Base-by-base conservation (phyloP, 1,140 invertebrate species). In the Drosophila tristis region DNA sequence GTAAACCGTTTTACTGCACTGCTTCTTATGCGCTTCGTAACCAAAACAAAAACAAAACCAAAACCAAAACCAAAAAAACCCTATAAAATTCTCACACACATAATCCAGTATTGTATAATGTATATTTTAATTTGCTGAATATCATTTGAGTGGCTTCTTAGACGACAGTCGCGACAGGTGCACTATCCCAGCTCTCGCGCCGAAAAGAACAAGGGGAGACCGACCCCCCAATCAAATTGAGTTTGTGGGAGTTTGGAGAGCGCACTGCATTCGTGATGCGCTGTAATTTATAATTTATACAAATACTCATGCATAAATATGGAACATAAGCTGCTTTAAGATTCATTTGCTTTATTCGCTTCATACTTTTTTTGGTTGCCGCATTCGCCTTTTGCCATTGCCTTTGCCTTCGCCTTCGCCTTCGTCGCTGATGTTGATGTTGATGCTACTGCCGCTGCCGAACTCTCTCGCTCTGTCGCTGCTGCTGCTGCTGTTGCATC, bases 1-100 rank as follows among this genome's bases (percentile, higher is more conserved):
- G 92, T 92, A 92, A 92, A 75, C 75, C 77, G 67, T 78, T 82
- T 73, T 62, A 87, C 50, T 91, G 90, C 90, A 91, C 90, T 90
- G 90, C 90, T 91, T 91, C 65, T 90, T 91, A 85, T 50, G 58
- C 70, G 84, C 90, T 91, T 90, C 71, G 72, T 91, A 76, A 45
- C 45, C 45, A 45, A 44, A 87, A 87, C 67, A 43, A 78, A 59
- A 82, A 74, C 54, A 63, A 42, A 63, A 51, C 53, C 42, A 42
- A 59, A 47, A 47, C 58, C 57, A 48, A 31, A 57, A 55, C 6
- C 0, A 29, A 29, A n/a, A 29, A 31, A 25, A 39, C 9, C 54
- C 48, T 54, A 58, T 74, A 50, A 42, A 67, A 50, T 39, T 39
- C 35, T 13, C 11, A 39, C 35, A 39, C 35, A 39, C 35, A 13